These are phyloP conservation scores for Emydura subglobosa DNA, from an alignment of 2,113 vertebrate genomes.

Conservation along the genomic window DNA sequence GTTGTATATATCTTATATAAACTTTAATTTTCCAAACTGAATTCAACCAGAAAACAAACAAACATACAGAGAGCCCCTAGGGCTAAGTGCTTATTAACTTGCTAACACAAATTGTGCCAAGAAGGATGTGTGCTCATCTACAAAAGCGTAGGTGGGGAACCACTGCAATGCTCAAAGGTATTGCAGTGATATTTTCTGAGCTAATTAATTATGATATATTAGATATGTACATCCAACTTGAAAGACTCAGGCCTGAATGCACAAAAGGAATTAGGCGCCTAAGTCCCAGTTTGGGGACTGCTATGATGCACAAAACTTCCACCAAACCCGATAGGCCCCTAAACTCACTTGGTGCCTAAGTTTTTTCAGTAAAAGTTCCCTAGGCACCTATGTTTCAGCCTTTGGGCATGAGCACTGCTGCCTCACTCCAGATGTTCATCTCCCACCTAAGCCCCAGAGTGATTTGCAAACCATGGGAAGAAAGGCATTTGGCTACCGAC, in stretches of 20 bases:
- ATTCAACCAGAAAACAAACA: neutral
- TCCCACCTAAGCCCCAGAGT: too few relatives aligned
- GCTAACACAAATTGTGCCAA: neutral
- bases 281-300: too few relatives aligned
- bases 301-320: too few relatives aligned
- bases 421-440: too few relatives aligned
- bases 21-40: neutral
- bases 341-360: too few relatives aligned
- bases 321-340: too few relatives aligned
- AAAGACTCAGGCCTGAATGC: neutral
- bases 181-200: neutral
- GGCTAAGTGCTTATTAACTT: neutral
- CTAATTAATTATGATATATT: neutral
- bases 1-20: neutral
- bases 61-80: neutral
- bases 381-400: too few relatives aligned
- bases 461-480: too few relatives aligned
- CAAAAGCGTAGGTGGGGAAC: neutral
- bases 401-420: too few relatives aligned
- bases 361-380: too few relatives aligned
- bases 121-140: neutral
- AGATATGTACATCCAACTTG: neutral
- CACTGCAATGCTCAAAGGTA: neutral
- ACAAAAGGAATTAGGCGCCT: too few relatives aligned
- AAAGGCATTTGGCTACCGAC: too few relatives aligned